phyloP scores from a whole-genome alignment of 2,888 invertebrate genomes.

The Netelia melanura region DNA sequence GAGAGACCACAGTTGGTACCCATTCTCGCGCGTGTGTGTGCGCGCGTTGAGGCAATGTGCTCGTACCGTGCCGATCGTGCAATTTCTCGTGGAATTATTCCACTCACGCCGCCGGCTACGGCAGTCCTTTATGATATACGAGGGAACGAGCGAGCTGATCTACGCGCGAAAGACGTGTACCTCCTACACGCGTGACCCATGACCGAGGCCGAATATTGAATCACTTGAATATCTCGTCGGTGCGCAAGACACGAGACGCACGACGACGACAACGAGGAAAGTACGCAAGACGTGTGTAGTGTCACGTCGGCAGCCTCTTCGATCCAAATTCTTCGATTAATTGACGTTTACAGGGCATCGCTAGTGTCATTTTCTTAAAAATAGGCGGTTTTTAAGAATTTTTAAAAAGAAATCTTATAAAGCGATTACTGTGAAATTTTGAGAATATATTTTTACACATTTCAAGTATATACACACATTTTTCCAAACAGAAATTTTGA shows the following conservation, averaged over 20 bases:
- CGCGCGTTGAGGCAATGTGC: not conserved
- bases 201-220: slow-evolving; percentile 79
- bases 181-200: slow-evolving; percentile 77
- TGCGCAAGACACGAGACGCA: slow-evolving; percentile 71
- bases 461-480: too few relatives aligned
- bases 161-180: slow-evolving; percentile 73
- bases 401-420: too few relatives aligned
- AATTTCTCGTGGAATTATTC: slow-evolving; percentile 73
- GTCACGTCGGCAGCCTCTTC: too few relatives aligned
- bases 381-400: too few relatives aligned
- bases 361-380: too few relatives aligned
- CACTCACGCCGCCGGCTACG: slow-evolving; percentile 73
- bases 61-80: slow-evolving; percentile 46
- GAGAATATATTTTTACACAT: too few relatives aligned
- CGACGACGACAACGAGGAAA: slow-evolving; percentile 23
- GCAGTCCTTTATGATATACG: slow-evolving; percentile 76
- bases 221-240: slow-evolving; percentile 75
- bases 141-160: slow-evolving; percentile 57
- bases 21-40: not conserved
- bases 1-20: not conserved
- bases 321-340: too few relatives aligned
- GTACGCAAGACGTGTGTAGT: not conserved
- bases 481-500: too few relatives aligned
- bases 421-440: too few relatives aligned
- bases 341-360: too few relatives aligned